Evolutionary conservation across 2,797 vertebrate species (phyloP), one percentile per base, ranked within the genome.

Genomic region (Spheniscus humboldti): DNA sequence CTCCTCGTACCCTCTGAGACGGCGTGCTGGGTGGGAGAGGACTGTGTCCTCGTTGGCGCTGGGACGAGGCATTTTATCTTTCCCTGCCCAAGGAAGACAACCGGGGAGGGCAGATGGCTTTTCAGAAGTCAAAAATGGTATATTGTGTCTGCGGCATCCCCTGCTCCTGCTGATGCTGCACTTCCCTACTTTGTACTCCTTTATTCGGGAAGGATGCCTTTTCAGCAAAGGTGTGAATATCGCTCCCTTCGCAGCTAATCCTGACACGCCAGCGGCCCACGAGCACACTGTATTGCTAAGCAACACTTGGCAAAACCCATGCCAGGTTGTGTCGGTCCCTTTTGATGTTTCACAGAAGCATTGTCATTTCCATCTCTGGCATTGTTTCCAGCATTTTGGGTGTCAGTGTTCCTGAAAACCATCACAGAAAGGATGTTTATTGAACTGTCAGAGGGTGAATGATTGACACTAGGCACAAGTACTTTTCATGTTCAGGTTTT

Each of bases 371-470:
- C 94, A 94, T 96, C 88, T 96, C 95, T 97, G 94, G 97, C 97
- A 97, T 98, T 97, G 96, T 97, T 96, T 97, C 93, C 88, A 92
- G 88, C 80, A 92, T 95, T 95, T 96, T 90, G 83, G 93, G 96
- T 97, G 88, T 79, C 97, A 95, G 90, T 94, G 92, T 93, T 96
- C 92, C 95, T 97, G 94, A 98, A 98, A 98, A 94, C 92, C 96
- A 97, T 96, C 97, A 91, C 95, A 97, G 96, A 97, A 94, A 98
- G 91, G 94, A 97, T 96, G 96, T 96, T 97, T 97, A 97, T 86
- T 97, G 97, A 97, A 97, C 96, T 97, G 97, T 97, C 96, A 97
- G 95, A 98, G 96, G 94, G 97, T 97, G 94, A 98, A 97, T 97
- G 96, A 98, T 97, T 98, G 97, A 98, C 97, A 98, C 79, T 84